phyloP scores from a whole-genome alignment of 2,797 vertebrate species.

The Halcyon chelicuti region DNA sequence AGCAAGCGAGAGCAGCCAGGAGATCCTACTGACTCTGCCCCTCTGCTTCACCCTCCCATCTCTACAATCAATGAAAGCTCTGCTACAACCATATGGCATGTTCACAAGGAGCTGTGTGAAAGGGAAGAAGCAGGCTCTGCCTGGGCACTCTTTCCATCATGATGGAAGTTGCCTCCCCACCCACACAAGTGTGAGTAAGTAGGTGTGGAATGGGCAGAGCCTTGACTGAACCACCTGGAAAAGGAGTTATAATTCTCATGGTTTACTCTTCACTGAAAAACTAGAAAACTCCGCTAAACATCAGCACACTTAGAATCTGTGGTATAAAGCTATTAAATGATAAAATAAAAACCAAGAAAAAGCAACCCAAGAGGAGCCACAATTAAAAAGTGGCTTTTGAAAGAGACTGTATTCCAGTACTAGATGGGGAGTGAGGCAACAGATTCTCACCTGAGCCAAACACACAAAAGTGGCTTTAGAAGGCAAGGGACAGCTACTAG shows the following conservation, averaged over 20 bases:
- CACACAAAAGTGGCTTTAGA: background rate
- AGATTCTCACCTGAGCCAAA: background rate
- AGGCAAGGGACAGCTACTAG: background rate
- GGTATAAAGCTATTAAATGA: background rate
- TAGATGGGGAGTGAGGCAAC: background rate
- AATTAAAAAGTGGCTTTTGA: background rate
- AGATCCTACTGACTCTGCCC: background rate
- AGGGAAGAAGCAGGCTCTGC: background rate
- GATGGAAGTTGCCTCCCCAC: background rate
- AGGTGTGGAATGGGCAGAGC: background rate
- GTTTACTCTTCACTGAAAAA: background rate
- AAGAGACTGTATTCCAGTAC: background rate
- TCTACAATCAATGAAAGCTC: background rate
- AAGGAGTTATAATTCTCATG: background rate
- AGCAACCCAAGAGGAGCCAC: background rate
- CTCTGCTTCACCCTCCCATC: background rate
- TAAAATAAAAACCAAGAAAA: background rate
- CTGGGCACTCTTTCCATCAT: background rate
- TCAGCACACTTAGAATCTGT: background rate
- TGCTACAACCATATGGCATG: background rate
- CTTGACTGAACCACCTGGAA: background rate
- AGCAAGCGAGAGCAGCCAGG: fast-evolving
- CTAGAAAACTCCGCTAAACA: background rate
- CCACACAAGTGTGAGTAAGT: background rate
- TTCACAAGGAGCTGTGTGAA: background rate